Percentiles rank a stretch among this genome's conserved stretches.
phyloP scores from a whole-genome alignment of 2,113 vertebrate genomes.

The Chelonoidis abingdonii region DNA sequence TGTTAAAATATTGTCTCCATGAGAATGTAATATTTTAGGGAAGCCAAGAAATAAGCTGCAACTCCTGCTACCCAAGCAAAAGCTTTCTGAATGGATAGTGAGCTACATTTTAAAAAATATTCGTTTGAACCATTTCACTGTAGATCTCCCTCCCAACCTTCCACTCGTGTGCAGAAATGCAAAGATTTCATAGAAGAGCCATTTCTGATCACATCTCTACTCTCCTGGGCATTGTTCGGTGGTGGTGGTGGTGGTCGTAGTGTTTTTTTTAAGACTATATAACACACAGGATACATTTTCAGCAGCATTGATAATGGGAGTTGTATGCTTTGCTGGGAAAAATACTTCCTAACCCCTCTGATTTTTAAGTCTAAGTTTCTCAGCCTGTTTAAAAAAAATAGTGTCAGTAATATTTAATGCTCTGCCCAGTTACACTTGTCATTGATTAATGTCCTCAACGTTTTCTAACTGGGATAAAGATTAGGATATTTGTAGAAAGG shows the following conservation, averaged over 20 bases:
- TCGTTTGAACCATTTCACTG: background rate
- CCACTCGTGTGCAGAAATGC: background rate
- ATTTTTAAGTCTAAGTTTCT: background rate
- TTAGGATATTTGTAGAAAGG: background rate
- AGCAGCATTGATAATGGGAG: background rate
- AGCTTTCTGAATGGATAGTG: background rate
- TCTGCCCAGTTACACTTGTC: background rate
- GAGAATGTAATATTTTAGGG: background rate
- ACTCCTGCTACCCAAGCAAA: background rate
- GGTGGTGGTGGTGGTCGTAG: too few species aligned
- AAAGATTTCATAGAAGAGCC: background rate
- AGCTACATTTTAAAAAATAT: background rate
- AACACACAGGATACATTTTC: background rate
- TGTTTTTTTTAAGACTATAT: background rate
- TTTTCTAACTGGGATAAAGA: background rate
- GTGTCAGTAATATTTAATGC: background rate
- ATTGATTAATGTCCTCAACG: background rate
- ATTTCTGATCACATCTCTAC: background rate
- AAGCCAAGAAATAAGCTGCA: background rate
- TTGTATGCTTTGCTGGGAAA: background rate
- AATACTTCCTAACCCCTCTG: background rate
- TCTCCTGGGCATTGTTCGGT: background rate
- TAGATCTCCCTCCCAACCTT: background rate
- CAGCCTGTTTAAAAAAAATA: background rate
- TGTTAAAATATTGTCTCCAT: conserved; percentile 2